Conservation (phyloP, 2,797 vertebrate genomes). For the Neopelma chrysocephalum region DNA sequence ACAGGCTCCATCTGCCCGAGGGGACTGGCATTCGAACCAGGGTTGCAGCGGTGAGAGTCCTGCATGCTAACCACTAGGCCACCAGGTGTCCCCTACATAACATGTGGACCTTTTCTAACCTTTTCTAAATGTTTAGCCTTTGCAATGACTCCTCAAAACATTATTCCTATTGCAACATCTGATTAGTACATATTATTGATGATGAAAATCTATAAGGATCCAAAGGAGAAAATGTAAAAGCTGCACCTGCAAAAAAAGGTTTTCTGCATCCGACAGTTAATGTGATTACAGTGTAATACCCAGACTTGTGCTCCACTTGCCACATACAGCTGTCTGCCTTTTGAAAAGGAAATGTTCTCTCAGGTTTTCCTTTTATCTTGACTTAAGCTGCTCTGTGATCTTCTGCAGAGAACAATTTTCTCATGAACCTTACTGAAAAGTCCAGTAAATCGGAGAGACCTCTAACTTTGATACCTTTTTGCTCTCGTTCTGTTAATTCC, state of each 20-base stretch:
- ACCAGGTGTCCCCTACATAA: no score
- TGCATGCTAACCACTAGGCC: no score
- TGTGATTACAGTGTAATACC: neutral
- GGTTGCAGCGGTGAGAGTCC: no score
- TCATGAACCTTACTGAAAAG: neutral
- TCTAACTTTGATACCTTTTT: neutral
- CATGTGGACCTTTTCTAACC: no score
- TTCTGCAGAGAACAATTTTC: constrained; percentile 17
- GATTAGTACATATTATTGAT: neutral
- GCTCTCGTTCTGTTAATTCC: neutral
- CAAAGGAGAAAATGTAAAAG: neutral
- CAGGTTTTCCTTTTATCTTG: neutral
- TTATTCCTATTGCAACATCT: neutral
- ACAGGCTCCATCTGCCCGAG: no score
- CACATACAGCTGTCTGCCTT: neutral
- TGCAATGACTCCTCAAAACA: neutral
- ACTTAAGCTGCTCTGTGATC: constrained; percentile 24
- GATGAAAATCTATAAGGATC: neutral
- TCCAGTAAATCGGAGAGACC: neutral
- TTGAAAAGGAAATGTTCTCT: constrained; percentile 25
- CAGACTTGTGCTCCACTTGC: neutral
- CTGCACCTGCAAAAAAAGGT: neutral
- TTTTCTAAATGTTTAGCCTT: neutral
- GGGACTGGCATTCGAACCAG: no score
- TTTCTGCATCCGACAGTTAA: neutral